A percentile compares a stretch with the other conserved stretches of the same genome.
Evolutionary conservation across 2,113 vertebrate genomes (phyloP).

Genomic region (Percina caprodes): DNA sequence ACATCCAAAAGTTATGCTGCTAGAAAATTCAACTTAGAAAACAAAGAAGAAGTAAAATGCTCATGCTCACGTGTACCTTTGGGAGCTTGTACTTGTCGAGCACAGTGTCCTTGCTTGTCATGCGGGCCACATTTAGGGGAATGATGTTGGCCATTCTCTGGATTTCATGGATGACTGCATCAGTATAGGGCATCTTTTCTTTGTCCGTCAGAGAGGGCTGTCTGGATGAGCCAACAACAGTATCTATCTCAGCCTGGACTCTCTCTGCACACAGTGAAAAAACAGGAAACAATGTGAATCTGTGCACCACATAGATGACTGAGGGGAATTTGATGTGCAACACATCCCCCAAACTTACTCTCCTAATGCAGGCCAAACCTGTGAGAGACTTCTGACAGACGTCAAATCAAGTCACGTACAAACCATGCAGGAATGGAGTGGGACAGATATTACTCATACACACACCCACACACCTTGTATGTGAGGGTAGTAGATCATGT

Average conservation of each 20-base stretch:
- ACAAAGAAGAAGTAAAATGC: neutral
- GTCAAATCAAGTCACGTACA: neutral
- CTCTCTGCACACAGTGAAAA: conserved; percentile 49
- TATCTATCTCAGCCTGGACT: conserved; percentile 81
- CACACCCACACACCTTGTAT: conserved; percentile 82
- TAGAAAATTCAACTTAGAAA: neutral
- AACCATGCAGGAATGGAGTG: neutral
- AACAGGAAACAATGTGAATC: neutral
- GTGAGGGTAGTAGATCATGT: conserved; percentile 84
- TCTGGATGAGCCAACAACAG: conserved; percentile 69
- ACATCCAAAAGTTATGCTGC: neutral
- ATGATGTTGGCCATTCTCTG: conserved; percentile 85
- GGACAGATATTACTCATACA: neutral
- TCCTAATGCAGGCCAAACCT: neutral
- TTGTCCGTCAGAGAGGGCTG: conserved; percentile 76
- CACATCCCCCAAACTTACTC: neutral
- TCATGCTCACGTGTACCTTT: conserved; percentile 75
- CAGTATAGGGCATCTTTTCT: conserved; percentile 83
- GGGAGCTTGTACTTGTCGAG: conserved; percentile 81
- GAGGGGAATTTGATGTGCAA: neutral
- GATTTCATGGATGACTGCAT: conserved; percentile 87
- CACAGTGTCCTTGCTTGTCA: conserved; percentile 54
- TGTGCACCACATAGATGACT: neutral
- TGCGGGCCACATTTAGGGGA: conserved; percentile 74
- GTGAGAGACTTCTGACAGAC: too few relatives aligned